phyloP scores from a whole-genome alignment of 2,888 invertebrate species.

The Scaptomyza caliginosa region DNA sequence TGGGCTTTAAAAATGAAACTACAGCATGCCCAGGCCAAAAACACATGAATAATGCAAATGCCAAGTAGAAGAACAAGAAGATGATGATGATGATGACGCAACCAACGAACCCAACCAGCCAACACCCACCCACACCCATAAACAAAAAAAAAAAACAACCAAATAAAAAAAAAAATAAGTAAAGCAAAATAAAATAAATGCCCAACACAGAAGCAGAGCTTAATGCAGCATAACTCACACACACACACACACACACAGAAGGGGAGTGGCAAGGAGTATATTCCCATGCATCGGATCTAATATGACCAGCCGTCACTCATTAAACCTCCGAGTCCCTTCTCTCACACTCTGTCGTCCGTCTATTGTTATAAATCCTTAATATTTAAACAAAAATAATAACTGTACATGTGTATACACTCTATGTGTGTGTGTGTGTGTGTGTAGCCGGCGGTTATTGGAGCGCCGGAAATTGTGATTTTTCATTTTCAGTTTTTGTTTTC shows the following conservation, averaged over 20 bases:
- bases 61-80: conserved; percentile 25
- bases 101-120: conserved; percentile 1
- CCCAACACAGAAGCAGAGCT: conserved; percentile 45
- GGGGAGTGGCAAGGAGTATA: background rate
- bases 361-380: conserved; percentile 45
- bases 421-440: conserved; percentile 32
- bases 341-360: conserved; percentile 50
- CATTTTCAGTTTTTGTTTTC: conserved; percentile 70
- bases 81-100: conserved; percentile 36
- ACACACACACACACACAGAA: conserved; percentile 26
- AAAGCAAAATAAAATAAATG: conserved; percentile 9
- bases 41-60: conserved; percentile 74
- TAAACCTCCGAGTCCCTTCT: conserved; percentile 53
- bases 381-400: conserved; percentile 16
- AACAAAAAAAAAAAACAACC: background rate
- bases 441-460: conserved; percentile 69
- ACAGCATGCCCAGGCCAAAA: conserved; percentile 44
- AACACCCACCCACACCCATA: background rate
- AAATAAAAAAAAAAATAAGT: conserved; percentile 8
- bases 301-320: conserved; percentile 77
- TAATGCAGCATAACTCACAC: conserved; percentile 70
- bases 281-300: conserved; percentile 61
- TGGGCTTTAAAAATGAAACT: conserved; percentile 73
- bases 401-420: conserved; percentile 17
- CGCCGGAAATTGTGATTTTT: conserved; percentile 76